A percentile compares a stretch with the other conserved stretches of the same genome.
Conservation (phyloP, 2,113 vertebrate species). For the Manacus vitellinus region DNA sequence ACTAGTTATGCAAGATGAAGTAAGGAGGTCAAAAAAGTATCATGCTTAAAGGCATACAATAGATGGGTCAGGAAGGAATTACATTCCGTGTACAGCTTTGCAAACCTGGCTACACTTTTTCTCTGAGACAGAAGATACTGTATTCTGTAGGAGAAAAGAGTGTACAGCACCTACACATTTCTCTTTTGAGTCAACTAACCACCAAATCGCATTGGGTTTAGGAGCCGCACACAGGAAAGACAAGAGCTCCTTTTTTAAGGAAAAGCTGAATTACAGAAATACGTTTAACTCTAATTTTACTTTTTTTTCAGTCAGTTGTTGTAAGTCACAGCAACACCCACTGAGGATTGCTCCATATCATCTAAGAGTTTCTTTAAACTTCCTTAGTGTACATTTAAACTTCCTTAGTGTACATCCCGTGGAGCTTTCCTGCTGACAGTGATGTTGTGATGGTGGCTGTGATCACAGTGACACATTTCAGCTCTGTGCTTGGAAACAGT, state of each 20-base stretch:
- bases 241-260: not conserved
- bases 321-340: not conserved
- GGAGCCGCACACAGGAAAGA: not conserved
- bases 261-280: not conserved
- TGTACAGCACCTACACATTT: not conserved
- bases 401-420: not conserved
- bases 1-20: conserved; percentile 10
- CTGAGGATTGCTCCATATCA: not conserved
- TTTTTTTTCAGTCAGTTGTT: not conserved
- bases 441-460: not conserved
- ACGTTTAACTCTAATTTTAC: not conserved
- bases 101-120: not conserved
- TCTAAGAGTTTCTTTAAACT: not conserved
- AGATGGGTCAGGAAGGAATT: not conserved
- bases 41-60: not conserved
- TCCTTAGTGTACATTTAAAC: not conserved
- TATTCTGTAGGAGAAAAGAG: not conserved
- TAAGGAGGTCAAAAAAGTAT: not conserved
- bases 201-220: not conserved
- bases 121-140: not conserved
- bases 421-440: not conserved
- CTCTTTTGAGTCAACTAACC: not conserved
- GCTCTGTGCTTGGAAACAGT: not conserved
- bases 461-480: not conserved
- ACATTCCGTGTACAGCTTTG: not conserved